Percentiles rank a stretch among this genome's conserved stretches.
Conservation (phyloP, 1,140 invertebrate species). For the Andrena cerasifolii region DNA sequence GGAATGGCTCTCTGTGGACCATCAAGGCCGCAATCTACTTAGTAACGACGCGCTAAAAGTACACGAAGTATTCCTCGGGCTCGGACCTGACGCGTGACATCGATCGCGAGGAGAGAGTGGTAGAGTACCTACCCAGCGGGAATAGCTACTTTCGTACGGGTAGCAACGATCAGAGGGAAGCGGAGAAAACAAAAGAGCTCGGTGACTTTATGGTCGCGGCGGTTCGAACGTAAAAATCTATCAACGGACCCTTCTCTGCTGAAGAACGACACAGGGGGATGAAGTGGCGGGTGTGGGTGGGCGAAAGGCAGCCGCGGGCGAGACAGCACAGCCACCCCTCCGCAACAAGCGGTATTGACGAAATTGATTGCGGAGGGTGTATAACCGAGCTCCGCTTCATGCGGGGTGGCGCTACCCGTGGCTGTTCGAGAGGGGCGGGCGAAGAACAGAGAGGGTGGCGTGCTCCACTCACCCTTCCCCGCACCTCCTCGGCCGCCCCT, state of each 20-base stretch:
- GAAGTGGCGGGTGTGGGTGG: constrained; percentile 45
- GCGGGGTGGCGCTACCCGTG: constrained; percentile 53
- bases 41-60: too few species aligned
- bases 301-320: constrained; percentile 60
- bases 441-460: constrained; percentile 33
- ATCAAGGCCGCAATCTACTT: too few species aligned
- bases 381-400: constrained; percentile 69
- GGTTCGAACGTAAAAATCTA: constrained; percentile 74
- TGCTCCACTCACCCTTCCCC: constrained; percentile 44
- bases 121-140: too few species aligned
- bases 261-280: constrained; percentile 48
- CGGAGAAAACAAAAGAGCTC: constrained; percentile 50
- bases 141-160: background rate
- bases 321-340: constrained; percentile 69
- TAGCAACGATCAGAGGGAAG: constrained; percentile 3
- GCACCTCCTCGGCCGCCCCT: background rate
- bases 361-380: constrained; percentile 79
- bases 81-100: too few species aligned
- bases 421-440: constrained; percentile 12
- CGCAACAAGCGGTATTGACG: constrained; percentile 80
- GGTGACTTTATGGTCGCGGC: constrained; percentile 54
- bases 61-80: too few species aligned
- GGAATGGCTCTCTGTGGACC: background rate
- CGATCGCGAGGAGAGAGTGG: too few species aligned
- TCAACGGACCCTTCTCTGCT: constrained; percentile 69